Evolutionary conservation across 2,888 invertebrate genomes (phyloP), one percentile per base, ranked within the genome.

Genomic region (Anoplius nigerrimus): DNA sequence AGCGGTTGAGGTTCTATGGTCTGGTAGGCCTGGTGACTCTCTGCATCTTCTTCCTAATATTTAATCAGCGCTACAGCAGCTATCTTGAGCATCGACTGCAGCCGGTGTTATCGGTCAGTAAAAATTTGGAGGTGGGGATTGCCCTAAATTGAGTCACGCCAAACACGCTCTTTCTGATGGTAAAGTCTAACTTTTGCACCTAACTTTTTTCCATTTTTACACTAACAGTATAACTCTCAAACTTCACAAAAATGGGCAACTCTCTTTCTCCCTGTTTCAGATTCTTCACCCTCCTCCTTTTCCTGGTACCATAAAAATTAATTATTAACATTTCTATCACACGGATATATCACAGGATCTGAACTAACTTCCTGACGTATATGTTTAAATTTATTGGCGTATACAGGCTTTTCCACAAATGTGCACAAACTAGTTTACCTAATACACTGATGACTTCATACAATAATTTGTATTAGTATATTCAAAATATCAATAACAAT

Each of bases 11-110:
- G 69, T 88, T 88, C 75, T 89, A 86, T 76, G 86, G 84, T 77
- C 81, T 88, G 74, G 80, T 88, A 74, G 84, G 83, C 76, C 81
- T 88, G 76, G 85, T 82, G 72, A 86, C 86, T 60, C 72, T 88
- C 75, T 89, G 88, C 83, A 86, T 89, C 72, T 87, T 88, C 76
- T 84, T 88, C 80, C 71, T 88, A 70, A 84, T 86, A 20, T 83
- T 88, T 75, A 87, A 85, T 79, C 88, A 88, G 70, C 87, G 83
- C 48, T 86, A 85, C 78, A 86, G 81, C 77, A 84, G 83, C 82
- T 87, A 86, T 76, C 80, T 86, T 64, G 88, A 88, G 71, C 86
- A 86, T 77, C 87, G 85, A 55, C 71, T 86, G 69, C 87, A 87
- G 78, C 85, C 87, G 58, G 79, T 87, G 62, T 75, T 86, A 77